Percentiles rank a stretch among this genome's conserved stretches.
Evolutionary conservation across 2,797 vertebrate genomes (phyloP).

Genomic region (Hemitrygon akajei): DNA sequence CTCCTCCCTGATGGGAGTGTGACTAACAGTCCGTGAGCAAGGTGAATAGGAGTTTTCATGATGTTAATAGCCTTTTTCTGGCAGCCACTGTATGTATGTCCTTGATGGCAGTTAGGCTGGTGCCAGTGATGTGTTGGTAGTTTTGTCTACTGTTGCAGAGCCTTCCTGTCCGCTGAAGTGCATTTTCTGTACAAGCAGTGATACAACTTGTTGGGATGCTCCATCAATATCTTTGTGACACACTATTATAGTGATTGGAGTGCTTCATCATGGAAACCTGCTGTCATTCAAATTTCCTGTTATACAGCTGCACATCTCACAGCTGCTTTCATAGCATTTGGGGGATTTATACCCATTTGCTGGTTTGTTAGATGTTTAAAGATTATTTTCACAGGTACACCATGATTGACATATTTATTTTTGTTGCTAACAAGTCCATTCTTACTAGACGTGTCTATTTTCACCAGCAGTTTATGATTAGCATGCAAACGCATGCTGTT

Average conservation of each 20-base stretch:
- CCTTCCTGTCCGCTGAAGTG: no score
- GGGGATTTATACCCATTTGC: neutral
- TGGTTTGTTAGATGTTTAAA: neutral
- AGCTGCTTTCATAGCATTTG: neutral
- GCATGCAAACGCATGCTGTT: neutral
- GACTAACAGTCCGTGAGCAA: no score
- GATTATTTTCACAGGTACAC: neutral
- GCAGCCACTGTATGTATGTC: no score
- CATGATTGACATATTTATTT: neutral
- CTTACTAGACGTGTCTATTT: neutral
- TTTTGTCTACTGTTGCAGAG: no score
- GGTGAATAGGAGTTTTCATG: no score
- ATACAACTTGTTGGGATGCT: no score
- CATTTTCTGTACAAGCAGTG: no score
- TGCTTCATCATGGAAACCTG: neutral
- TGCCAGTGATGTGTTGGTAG: no score
- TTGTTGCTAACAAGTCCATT: neutral
- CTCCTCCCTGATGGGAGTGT: no score
- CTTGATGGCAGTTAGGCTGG: no score
- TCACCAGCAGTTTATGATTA: neutral
- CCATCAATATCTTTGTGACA: neutral
- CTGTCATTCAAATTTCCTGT: neutral
- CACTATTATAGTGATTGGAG: neutral
- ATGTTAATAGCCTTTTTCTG: no score
- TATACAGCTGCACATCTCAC: neutral